These are phyloP conservation scores for Pseudomyrmex pallidus DNA, from an alignment of 1,140 invertebrate genomes.

Conservation along the genomic window DNA sequence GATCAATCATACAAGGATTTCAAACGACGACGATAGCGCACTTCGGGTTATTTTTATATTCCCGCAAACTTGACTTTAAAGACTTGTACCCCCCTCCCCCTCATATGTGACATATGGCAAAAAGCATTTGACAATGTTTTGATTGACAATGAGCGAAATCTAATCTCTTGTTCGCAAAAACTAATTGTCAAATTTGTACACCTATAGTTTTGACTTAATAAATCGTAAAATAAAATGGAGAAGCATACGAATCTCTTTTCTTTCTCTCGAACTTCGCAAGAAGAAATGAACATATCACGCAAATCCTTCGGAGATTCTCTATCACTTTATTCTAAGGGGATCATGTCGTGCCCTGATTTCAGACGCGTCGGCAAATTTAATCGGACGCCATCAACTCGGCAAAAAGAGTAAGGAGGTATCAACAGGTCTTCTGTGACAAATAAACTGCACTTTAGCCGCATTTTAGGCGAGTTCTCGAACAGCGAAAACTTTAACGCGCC, in stretches of 20 bases:
- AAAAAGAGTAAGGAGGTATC: conserved; percentile 43
- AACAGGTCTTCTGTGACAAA: conserved; percentile 46
- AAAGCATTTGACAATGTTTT: conserved; percentile 1
- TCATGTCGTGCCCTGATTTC: not conserved
- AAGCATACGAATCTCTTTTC: too few species aligned
- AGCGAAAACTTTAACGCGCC: not conserved
- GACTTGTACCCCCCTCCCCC: too few species aligned
- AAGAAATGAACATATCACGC: not conserved
- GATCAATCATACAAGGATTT: conserved; percentile 47
- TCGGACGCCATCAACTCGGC: conserved; percentile 34
- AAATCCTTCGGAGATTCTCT: not conserved
- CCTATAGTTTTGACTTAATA: not conserved
- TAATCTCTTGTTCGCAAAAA: not conserved
- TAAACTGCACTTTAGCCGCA: conserved; percentile 29
- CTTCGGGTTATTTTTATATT: conserved; percentile 22
- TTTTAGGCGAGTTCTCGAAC: conserved; percentile 30
- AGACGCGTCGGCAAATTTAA: conserved; percentile 43
- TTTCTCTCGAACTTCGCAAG: not conserved
- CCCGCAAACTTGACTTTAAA: conserved; percentile 27
- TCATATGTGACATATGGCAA: not conserved
- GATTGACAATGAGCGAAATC: not conserved
- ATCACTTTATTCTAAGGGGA: not conserved
- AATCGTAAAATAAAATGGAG: too few species aligned
- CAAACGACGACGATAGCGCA: conserved; percentile 8
- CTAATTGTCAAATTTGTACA: not conserved